Evolutionary conservation across 1,140 invertebrate species (phyloP), one percentile per base, ranked within the genome.

Genomic region (Cydia splendana): DNA sequence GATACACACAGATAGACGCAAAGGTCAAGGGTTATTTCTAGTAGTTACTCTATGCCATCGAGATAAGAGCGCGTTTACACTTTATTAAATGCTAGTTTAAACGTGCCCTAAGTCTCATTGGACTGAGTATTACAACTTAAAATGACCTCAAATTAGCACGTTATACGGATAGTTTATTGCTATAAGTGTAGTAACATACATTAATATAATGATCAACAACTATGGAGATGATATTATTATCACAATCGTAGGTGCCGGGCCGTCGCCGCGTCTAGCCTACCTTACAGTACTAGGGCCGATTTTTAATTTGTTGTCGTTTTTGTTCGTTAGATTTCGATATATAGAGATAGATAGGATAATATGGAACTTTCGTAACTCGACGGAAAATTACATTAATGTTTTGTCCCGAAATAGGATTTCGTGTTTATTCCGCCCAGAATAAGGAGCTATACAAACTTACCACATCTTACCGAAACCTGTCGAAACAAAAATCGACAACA

Each of bases 161-260:
- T 28, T 71, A 71, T 38, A 71, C 15, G 30, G 67, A 18, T 71
- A 38, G 2, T 45, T 65, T 73, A 77, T 77, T 73, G 67, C 67
- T 77, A 77, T 24, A 73, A 15, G 24, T 62, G 48, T 77, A 76
- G 30, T 75, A 75, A 71, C 34, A 71, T 71, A 71, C 67, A 71
- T 38, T 71, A 45, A 71, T 71, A 71, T 71, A 38, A 71, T 71
- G 67, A 73, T 77, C 76, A 77, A 77, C 76, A 77, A 77, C 69
- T 73, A 77, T 69, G 28, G 76, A 77, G 48, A 77, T 45, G 30
- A 73, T 73, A 77, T 77, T 20, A 77, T 62, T 75, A 57, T 48
- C 74, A 75, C 45, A 57, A 28, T 74, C 51, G 45, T 57, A 74
- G 15, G 38, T 42, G 45, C 62, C 57, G 24, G 62, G 48, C n/a